Conservation (phyloP, 2,113 vertebrate genomes). For the Sylvia atricapilla region DNA sequence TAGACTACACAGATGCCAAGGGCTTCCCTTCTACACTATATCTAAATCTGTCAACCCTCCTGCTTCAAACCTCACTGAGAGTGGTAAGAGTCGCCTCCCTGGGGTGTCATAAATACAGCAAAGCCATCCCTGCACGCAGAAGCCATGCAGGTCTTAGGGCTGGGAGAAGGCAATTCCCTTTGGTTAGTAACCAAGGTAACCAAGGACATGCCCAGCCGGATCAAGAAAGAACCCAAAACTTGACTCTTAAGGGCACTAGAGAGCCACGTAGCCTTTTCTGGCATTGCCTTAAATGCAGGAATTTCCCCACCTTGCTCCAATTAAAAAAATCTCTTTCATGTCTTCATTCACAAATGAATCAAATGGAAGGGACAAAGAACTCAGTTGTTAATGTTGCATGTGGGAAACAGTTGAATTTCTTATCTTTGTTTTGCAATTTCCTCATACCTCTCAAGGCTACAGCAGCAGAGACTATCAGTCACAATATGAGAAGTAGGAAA, state of each 20-base stretch:
- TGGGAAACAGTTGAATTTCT: neutral
- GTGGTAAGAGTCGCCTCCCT: neutral
- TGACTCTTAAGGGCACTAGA: fast-evolving
- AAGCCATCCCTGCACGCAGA: neutral
- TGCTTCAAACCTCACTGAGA: neutral
- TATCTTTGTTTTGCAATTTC: neutral
- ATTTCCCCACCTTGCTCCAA: neutral
- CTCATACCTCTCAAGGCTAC: neutral
- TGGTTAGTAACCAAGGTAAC: neutral
- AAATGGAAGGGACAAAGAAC: neutral
- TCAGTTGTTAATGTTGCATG: neutral
- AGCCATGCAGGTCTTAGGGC: neutral
- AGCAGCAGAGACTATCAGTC: neutral
- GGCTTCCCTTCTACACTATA: neutral
- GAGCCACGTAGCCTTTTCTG: neutral
- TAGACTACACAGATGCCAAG: neutral
- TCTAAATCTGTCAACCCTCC: neutral
- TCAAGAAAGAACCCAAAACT: neutral
- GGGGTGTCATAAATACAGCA: neutral
- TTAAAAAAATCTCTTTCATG: neutral
- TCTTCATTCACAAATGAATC: neutral
- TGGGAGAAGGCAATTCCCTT: neutral
- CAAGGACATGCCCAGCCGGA: neutral
- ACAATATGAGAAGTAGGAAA: neutral
- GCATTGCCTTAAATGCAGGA: neutral